These are phyloP conservation scores for Argyrosomus japonicus DNA, from an alignment of 2,113 vertebrate genomes.

Conservation along the genomic window DNA sequence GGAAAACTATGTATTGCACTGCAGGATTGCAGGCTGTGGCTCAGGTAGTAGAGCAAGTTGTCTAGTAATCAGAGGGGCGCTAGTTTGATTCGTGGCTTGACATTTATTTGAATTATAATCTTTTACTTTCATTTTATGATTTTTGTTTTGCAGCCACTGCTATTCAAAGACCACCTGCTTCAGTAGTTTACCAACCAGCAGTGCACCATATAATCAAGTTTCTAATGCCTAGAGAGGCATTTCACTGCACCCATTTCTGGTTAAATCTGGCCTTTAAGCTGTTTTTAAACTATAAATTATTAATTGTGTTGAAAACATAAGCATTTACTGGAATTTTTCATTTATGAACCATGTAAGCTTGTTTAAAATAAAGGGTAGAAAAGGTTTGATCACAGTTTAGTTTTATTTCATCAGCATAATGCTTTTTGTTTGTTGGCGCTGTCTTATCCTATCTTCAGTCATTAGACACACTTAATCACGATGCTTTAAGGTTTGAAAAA, in stretches of 20 bases:
- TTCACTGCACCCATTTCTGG: background rate
- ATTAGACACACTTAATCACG: constrained; percentile 32
- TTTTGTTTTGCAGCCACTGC: too few relatives aligned
- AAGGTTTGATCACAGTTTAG: background rate
- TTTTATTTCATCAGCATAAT: background rate
- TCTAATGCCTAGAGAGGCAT: background rate
- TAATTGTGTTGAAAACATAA: background rate
- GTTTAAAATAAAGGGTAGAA: background rate
- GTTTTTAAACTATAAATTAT: background rate
- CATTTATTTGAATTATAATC: too few relatives aligned
- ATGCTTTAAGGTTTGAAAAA: constrained; percentile 23
- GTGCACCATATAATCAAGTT: background rate
- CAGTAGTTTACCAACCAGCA: background rate
- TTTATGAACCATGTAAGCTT: background rate
- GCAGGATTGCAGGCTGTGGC: too few relatives aligned
- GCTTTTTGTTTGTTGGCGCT: background rate
- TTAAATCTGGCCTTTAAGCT: background rate
- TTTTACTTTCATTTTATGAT: too few relatives aligned
- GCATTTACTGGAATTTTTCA: background rate
- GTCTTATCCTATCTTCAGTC: background rate
- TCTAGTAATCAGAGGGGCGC: too few relatives aligned
- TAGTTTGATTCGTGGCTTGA: too few relatives aligned
- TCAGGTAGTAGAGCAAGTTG: too few relatives aligned
- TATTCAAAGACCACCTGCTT: too few relatives aligned
- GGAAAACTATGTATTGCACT: too few relatives aligned